Conservation (phyloP, 1,140 invertebrate genomes). For the Pygmarrhopalites habei region DNA sequence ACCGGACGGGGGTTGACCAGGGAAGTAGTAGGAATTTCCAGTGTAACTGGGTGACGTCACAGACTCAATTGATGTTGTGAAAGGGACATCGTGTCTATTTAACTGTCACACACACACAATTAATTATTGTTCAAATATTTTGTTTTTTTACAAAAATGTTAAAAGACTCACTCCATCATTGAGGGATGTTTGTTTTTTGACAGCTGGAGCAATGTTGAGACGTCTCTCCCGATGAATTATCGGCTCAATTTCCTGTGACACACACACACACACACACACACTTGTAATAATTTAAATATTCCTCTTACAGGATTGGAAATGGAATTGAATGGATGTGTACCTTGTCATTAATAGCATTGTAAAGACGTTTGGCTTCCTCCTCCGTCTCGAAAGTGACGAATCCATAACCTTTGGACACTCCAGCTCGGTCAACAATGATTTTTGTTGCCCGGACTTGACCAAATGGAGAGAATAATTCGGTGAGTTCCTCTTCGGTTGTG, state of each 20-base stretch:
- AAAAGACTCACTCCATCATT: slow-evolving; percentile 1
- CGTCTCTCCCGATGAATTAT: slow-evolving; percentile 64
- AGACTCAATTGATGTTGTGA: slow-evolving; percentile 14
- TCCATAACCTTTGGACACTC: slow-evolving; percentile 89
- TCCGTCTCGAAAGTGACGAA: slow-evolving; percentile 93
- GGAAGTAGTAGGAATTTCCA: slow-evolving; percentile 15
- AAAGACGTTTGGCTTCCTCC: slow-evolving; percentile 70
- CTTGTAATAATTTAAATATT: no score
- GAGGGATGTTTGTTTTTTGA: slow-evolving; percentile 64
- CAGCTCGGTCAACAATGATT: slow-evolving; percentile 86
- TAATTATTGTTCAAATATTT: not conserved
- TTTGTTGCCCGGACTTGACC: slow-evolving; percentile 87
- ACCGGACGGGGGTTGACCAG: not conserved
- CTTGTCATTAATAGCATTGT: slow-evolving; percentile 40
- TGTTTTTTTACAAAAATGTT: not conserved
- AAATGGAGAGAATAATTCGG: slow-evolving; percentile 74
- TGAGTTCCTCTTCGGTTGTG: slow-evolving; percentile 67
- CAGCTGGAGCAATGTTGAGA: slow-evolving; percentile 81
- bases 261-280: slow-evolving; percentile 4
- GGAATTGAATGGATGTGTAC: no score
- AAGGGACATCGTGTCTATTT: slow-evolving; percentile 17
- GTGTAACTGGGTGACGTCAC: slow-evolving; percentile 17
- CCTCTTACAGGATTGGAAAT: no score
- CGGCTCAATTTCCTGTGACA: slow-evolving; percentile 27
- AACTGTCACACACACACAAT: not conserved